Evolutionary conservation across 2,888 invertebrate species (phyloP), one percentile per base, ranked within the genome.

Genomic region (Poecilus cupreus): DNA sequence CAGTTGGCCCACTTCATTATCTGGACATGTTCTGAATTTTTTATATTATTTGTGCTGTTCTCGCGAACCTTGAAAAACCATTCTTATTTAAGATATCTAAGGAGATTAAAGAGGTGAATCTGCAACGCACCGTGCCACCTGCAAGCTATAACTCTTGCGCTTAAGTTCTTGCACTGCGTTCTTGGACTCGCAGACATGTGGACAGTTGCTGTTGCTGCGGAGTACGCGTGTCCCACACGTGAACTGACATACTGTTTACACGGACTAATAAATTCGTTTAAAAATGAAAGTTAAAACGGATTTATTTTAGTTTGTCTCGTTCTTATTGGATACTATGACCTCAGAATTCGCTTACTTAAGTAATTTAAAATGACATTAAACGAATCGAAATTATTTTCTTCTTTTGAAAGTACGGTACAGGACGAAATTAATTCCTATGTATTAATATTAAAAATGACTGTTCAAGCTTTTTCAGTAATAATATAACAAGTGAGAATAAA

Each of bases 11-110:
- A 75, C 32, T 75, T 75, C 75, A 75, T 75, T 75, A 75, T n/a
- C 75, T 49, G 13, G 51, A 75, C 51, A 46, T 72, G 75, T 75
- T 51, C 43, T 51, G 26, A 49, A 49, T 43, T 75, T 75, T 75
- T 75, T 75, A 26, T 32, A 16, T 37, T 37, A 51, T 49, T 37
- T 18, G 64, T 10, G 64, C 13, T 26, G 32, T 72, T 46, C 49
- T 43, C 72, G 46, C 24, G 46, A 22, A n/a, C 72, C 72, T 70
- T 72, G 72, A 72, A 46, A 24, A 20, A 20, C 72, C 72, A 72
- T 72, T 72, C 72, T 49, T 72, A 72, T 72, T 72, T 72, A 43
- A 72, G 72, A 72, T 72, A 72, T 72, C 72, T 72, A 72, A 72
- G 72, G 24, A 72, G 72, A 72, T 72, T 72, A 72, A 72, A 20